These are phyloP conservation scores for Pemphigus obesinymphae DNA, from an alignment of 1,140 invertebrate genomes.

Conservation along the genomic window DNA sequence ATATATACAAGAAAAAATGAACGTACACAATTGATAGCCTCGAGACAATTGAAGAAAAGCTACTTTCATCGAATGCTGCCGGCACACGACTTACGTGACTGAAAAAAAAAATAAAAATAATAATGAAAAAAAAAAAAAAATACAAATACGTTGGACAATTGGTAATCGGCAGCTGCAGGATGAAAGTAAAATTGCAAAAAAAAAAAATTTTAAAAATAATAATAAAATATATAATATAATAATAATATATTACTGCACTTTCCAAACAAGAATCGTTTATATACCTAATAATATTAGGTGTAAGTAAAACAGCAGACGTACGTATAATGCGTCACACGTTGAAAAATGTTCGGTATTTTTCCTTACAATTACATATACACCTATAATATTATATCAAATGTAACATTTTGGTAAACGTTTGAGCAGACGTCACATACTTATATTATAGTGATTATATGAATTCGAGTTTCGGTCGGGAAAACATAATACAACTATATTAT, in stretches of 20 bases:
- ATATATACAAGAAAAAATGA: background rate
- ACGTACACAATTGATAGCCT: conserved; percentile 10
- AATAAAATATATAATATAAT: no score
- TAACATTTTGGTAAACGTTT: background rate
- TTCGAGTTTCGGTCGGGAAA: no score
- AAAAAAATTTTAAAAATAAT: no score
- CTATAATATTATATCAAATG: no score
- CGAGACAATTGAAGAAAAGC: conserved; percentile 37
- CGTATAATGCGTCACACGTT: no score
- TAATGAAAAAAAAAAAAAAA: background rate
- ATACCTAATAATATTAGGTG: no score
- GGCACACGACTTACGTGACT: conserved; percentile 36
- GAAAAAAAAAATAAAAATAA: background rate
- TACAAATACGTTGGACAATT: background rate
- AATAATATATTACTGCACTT: conserved; percentile 13
- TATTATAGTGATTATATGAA: no score
- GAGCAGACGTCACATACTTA: background rate
- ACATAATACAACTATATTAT: no score
- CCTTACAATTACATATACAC: background rate
- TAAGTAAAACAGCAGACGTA: no score
- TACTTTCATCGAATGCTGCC: conserved; percentile 25
- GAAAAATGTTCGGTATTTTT: background rate
- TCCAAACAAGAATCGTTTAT: conserved; percentile 15
- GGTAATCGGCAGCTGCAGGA: background rate
- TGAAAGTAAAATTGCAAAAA: conserved; percentile 27